These are phyloP conservation scores for Leguminivora glycinivorella DNA, from an alignment of 1,140 invertebrate species.

Conservation along the genomic window DNA sequence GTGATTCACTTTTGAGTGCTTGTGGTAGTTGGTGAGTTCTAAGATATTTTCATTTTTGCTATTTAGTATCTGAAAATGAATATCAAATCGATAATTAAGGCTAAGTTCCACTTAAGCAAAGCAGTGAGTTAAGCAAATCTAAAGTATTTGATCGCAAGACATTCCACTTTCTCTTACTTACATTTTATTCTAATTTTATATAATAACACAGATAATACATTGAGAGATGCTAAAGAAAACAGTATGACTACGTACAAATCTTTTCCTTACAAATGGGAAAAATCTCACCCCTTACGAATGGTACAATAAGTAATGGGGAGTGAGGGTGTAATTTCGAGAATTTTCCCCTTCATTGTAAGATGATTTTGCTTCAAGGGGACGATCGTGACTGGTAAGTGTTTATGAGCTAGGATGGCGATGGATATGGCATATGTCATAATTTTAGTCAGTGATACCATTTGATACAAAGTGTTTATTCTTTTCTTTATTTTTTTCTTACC, in stretches of 20 bases:
- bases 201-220: neutral
- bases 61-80: no score
- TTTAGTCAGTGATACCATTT: no score
- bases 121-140: no score
- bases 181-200: neutral
- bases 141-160: no score
- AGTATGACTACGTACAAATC: slow-evolving; percentile 21
- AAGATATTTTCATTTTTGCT: no score
- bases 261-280: slow-evolving; percentile 25
- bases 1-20: no score
- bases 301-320: slow-evolving; percentile 56
- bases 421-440: neutral
- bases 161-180: no score
- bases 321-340: slow-evolving; percentile 66
- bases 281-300: slow-evolving; percentile 21
- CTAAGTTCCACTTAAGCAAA: no score
- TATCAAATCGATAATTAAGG: no score
- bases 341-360: slow-evolving; percentile 69
- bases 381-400: slow-evolving; percentile 58
- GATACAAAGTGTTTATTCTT: no score
- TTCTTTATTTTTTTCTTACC: no score
- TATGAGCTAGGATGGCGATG: neutral
- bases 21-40: no score
- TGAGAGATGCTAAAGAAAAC: neutral
- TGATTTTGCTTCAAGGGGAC: slow-evolving; percentile 59